These are phyloP conservation scores for Panulirus ornatus DNA, from an alignment of 1,140 invertebrate species.

Conservation along the genomic window DNA sequence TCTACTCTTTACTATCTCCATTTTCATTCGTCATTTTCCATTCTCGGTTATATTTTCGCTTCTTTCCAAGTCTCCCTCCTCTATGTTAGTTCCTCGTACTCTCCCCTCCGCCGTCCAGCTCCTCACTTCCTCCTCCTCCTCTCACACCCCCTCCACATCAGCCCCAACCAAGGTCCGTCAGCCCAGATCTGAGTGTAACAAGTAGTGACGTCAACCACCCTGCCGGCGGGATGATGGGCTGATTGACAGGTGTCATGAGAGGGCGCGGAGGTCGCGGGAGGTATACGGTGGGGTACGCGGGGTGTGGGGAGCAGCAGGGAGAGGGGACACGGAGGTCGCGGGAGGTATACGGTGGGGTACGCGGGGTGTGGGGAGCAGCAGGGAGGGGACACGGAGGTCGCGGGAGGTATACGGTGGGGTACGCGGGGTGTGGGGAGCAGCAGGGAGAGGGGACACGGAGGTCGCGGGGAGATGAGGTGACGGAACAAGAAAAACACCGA, in stretches of 20 bases:
- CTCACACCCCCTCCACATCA: neutral
- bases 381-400: neutral
- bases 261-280: constrained; percentile 41
- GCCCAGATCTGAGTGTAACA: neutral
- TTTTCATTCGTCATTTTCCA: neutral
- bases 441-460: constrained; percentile 7
- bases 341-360: neutral
- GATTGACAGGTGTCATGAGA: constrained; percentile 57
- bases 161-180: neutral
- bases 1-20: neutral
- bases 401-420: neutral
- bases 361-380: neutral
- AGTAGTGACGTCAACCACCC: neutral
- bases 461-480: neutral
- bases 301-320: neutral
- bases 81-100: neutral
- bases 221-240: constrained; percentile 28
- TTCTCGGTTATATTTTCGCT: neutral
- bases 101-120: neutral
- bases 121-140: neutral
- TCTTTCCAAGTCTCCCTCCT: neutral
- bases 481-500: neutral
- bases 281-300: neutral
- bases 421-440: neutral
- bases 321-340: constrained; percentile 26